Base-by-base conservation (phyloP, 2,113 vertebrate genomes). In the Paratilapia polleni region DNA sequence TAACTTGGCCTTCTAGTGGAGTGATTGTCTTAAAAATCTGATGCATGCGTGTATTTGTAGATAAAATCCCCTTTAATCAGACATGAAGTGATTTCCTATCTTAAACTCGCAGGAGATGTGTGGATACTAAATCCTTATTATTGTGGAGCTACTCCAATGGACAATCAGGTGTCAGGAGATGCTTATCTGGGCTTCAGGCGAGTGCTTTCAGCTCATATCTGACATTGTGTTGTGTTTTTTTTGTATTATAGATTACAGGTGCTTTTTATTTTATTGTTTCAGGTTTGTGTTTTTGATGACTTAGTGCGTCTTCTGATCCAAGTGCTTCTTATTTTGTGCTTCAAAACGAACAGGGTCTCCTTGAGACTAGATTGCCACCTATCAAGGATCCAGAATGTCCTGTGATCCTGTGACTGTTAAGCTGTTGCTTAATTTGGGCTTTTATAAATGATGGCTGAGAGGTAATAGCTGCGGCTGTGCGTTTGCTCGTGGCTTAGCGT, bases 321-420 rank as follows among this genome's bases (percentile, higher is more conserved):
- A 95, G 92, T 94, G 92, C 93, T 95, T 91, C 90, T 93, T 92
- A 91, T 80, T 49, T 66, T 38, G 54, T 31, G 76, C 87, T 77
- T 90, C 43, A 76, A 81, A 47, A 47, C 31, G 26, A 60, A 81
- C 61, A n/a, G 19, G 20, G 86, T 84, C 82, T 80, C 52, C 38
- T 74, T 66, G 78, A 82, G 78, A 38, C 22, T 6, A 11, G 43
- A 68, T 83, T n/a, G 41, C 36, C 49, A 49, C 58, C 34, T 34
- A 10, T 87, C 15, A 7, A 38, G 31, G 82, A 68, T 84, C 74
- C 43, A 78, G 81, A 85, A 87, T 82, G 89, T 88, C 83, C 83
- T 73, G 83, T 62, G 60, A 86, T 87, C 76, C 58, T 89, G 73
- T 43, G 62, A 85, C 73, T 85, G 73, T 82, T 88, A 43, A 77